Evolutionary conservation across 2,888 invertebrate genomes (phyloP).

Genomic region (Cryptus viduatorius): DNA sequence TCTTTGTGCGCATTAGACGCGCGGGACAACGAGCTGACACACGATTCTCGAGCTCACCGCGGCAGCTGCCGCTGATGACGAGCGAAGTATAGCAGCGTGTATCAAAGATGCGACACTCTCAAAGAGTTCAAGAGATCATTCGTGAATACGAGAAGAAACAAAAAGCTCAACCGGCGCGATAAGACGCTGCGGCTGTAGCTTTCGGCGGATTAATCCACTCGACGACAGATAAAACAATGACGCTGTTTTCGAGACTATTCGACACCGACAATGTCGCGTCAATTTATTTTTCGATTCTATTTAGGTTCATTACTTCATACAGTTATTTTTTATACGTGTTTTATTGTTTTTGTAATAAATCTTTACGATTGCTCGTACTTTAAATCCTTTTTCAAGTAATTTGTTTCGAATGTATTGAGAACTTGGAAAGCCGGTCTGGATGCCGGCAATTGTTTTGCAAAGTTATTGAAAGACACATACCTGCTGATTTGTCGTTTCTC

Average conservation of each 20-base stretch:
- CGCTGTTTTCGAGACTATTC: too few relatives aligned
- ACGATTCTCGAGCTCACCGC: not conserved
- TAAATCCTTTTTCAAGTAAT: not conserved
- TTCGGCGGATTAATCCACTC: too few relatives aligned
- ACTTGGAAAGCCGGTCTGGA: not conserved
- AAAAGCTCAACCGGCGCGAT: too few relatives aligned
- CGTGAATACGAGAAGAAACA: too few relatives aligned
- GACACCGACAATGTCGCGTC: not conserved
- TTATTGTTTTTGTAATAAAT: not conserved
- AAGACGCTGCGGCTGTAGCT: too few relatives aligned
- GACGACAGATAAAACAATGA: too few relatives aligned
- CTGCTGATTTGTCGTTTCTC: not conserved
- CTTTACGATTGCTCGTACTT: not conserved
- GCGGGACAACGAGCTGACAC: not conserved
- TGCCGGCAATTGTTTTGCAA: not conserved
- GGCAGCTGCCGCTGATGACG: not conserved
- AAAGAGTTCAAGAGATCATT: not conserved
- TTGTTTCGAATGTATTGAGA: not conserved
- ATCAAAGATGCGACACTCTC: conserved; percentile 9
- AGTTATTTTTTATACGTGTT: not conserved
- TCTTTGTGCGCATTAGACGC: not conserved
- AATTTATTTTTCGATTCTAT: not conserved
- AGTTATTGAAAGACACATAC: not conserved
- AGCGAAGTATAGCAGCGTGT: not conserved
- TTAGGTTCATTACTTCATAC: not conserved